These are phyloP conservation scores for Anguilla megastoma DNA, from an alignment of 2,797 vertebrate genomes.

Conservation along the genomic window DNA sequence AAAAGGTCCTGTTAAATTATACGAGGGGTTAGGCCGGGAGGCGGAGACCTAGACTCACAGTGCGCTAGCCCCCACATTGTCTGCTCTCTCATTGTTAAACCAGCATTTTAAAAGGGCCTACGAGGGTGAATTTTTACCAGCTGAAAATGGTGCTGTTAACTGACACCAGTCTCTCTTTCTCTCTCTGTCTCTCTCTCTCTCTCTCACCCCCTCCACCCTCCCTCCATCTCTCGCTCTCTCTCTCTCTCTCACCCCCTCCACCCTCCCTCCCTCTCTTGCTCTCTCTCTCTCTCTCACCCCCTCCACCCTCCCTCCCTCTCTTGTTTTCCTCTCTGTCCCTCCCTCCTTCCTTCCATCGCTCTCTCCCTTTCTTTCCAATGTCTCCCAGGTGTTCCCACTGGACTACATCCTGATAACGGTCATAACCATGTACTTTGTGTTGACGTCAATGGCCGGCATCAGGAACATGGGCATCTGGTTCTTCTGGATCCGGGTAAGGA, in stretches of 20 bases:
- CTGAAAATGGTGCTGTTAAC: conserved; percentile 28
- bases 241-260: too few species aligned
- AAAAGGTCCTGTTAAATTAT: conserved; percentile 32
- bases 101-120: conserved; percentile 25
- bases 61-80: background rate
- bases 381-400: conserved; percentile 89
- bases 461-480: conserved; percentile 99
- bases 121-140: conserved; percentile 27
- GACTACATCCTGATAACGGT: conserved; percentile 96
- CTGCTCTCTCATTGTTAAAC: conserved; percentile 15
- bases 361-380: conserved; percentile 34
- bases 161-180: background rate
- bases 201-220: background rate
- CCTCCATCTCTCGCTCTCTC: conserved; percentile 55
- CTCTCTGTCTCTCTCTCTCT: conserved; percentile 23
- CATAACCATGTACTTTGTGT: conserved; percentile 96
- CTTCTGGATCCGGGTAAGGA: conserved; percentile 93
- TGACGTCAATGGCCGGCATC: conserved; percentile 98
- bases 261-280: too few species aligned
- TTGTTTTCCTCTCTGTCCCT: conserved; percentile 33
- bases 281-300: background rate
- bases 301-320: background rate
- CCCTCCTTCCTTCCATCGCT: background rate
- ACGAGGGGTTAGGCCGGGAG: background rate
- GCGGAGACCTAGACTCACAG: background rate